Base-by-base conservation (phyloP, 2,113 vertebrate genomes). In the Ellobius talpinus region DNA sequence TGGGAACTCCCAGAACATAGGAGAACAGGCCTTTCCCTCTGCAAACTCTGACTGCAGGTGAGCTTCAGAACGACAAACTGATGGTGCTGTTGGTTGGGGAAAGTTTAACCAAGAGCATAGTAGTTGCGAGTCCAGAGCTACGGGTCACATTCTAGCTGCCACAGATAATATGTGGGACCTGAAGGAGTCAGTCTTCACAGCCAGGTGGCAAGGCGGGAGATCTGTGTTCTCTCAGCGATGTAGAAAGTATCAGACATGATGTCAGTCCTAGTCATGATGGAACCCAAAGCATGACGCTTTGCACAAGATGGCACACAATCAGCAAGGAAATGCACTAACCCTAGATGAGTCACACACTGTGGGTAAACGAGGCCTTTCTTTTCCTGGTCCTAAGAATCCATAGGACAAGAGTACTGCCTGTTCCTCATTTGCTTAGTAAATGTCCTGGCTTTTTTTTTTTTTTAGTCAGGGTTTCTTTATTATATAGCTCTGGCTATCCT, bases 1-100 rank as follows among this genome's bases (percentile, higher is more conserved):
- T 77, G 98, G 98, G 74, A 93, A 97, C 58, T 95, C 98, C 17
- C 99, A 98, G 96, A 98, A 81, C 7, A 16, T 97, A 73, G 98
- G 98, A 94, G 99, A 99, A 0, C 88, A 97, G 3, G 97, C 96
- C 55, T 95, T 97, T 50, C 6, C 97, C 7, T 74, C 98, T 16
- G 72, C 98, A 79, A 98, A 96, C 77, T 91, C 96, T 96, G 99
- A 99, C 70, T 95, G 86, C 97, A 98, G 99, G 99, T 99, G 89
- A 98, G 98, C 47, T 8, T 90, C 84, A 84, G n/a, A 55, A 87
- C 19, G 2, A 16, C 89, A 0, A 66, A n/a, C 66, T 72, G 7
- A 3, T 36, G 7, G 16, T 79, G 13, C 29, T 31, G n/a, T 21
- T 50, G 3, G 13, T 2, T 72, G n/a, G 50, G 63, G n/a, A 33